These are phyloP conservation scores for Taphrorychus bicolor DNA, from an alignment of 2,888 invertebrate genomes.

Conservation along the genomic window DNA sequence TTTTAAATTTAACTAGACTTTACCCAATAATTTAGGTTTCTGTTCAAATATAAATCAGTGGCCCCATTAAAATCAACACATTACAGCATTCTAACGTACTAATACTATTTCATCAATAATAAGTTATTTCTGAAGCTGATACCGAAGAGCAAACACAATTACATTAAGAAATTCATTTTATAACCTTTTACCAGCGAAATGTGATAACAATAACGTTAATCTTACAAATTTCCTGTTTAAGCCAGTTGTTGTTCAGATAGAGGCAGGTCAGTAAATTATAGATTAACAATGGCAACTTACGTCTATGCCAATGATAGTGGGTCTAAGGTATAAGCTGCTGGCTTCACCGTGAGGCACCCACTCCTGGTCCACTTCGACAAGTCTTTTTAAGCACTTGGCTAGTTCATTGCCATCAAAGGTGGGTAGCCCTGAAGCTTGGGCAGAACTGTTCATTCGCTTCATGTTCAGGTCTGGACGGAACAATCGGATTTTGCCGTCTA, in stretches of 20 bases:
- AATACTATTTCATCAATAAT: background rate
- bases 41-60: background rate
- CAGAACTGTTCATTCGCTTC: slow-evolving; percentile 89
- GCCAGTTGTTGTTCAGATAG: background rate
- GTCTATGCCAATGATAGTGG: slow-evolving; percentile 96
- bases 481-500: slow-evolving; percentile 89
- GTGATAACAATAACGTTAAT: background rate
- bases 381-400: slow-evolving; percentile 80
- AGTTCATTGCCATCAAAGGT: slow-evolving; percentile 88
- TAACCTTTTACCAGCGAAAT: slow-evolving; percentile 14
- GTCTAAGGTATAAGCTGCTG: slow-evolving; percentile 93
- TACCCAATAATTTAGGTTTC: background rate
- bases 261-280: background rate
- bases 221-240: background rate
- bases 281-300: slow-evolving; percentile 73
- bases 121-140: background rate
- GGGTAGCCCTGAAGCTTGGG: slow-evolving; percentile 85
- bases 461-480: slow-evolving; percentile 97
- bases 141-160: background rate
- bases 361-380: slow-evolving; percentile 92
- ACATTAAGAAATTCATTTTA: background rate
- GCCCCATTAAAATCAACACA: background rate
- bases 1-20: too few species aligned
- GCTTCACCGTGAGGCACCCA: slow-evolving; percentile 95
- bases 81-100: background rate